Evolutionary conservation across 2,888 invertebrate genomes (phyloP), one percentile per base, ranked within the genome.

Genomic region (Ophonus ardosiacus): DNA sequence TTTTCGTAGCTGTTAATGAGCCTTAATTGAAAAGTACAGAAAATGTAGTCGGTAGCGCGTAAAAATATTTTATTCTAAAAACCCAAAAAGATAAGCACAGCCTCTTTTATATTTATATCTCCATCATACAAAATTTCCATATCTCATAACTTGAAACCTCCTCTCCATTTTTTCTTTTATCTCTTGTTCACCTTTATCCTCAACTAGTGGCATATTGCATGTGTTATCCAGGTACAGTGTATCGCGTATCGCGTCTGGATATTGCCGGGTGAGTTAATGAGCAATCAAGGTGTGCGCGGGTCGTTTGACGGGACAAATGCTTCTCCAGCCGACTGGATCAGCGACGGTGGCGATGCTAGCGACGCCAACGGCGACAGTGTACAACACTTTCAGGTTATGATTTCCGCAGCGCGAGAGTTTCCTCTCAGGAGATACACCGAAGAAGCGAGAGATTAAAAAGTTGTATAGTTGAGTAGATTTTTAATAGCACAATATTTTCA

Each of bases 241-340:
- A 24, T 13, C 63, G 31, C 13, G 7, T 63, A 31, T 24, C 21
- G 68, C 31, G 38, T 8, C 31, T 31, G n/a, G 78, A 57, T 78
- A 76, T 78, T 78, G 43, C 78, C 76, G n/a, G 76, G 15, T 21
- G 38, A 78, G 57, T 78, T 78, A 78, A 78, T 78, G 78, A 78
- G 59, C 78, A 78, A 78, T 78, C 78, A 78, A 38, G 57, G 8
- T 8, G 7, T n/a, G 57, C 78, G 78, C 56, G 57, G 31, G 15
- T 78, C 56, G 59, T 78, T 78, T 78, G 78, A 15, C 59, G 43
- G 78, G 78, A 57, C 57, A 78, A 78, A 78, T 78, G 78, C 59
- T 74, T 74, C 43, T 51, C 71, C 8, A 43, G 71, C n/a, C 71
- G 71, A 0, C 40, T 43, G 71, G 17, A 43, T 15, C 68, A n/a